phyloP scores from a whole-genome alignment of 1,140 invertebrate genomes.

The Drosophila tani region DNA sequence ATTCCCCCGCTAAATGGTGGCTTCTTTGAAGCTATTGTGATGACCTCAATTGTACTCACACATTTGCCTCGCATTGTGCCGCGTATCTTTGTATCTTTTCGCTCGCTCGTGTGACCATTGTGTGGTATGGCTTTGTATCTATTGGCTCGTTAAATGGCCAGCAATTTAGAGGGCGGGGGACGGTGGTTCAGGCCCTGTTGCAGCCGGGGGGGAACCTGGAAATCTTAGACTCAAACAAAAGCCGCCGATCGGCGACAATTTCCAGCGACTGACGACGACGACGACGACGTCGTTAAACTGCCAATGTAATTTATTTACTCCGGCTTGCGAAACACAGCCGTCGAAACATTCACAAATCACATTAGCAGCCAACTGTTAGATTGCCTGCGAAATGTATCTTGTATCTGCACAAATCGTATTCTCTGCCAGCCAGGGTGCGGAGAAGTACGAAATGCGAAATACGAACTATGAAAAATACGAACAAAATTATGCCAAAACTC shows the following conservation, averaged over 20 bases:
- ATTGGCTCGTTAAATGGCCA: constrained; percentile 53
- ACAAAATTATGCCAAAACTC: constrained; percentile 26
- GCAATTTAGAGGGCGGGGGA: constrained; percentile 8
- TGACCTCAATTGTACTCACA: constrained; percentile 8
- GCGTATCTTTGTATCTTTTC: constrained; percentile 14
- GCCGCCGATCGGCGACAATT: constrained; percentile 69
- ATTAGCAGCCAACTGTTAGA: constrained; percentile 66
- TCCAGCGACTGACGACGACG: constrained; percentile 36
- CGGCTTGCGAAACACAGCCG: constrained; percentile 61
- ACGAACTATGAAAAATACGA: constrained; percentile 27
- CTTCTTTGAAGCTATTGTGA: constrained; percentile 7
- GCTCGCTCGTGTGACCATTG: constrained; percentile 33
- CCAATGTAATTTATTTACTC: constrained; percentile 81
- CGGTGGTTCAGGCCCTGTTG: constrained; percentile 10
- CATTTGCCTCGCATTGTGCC: constrained; percentile 9
- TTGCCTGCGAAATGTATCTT: constrained; percentile 62
- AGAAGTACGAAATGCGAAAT: constrained; percentile 25
- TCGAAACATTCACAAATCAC: constrained; percentile 42
- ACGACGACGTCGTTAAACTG: constrained; percentile 60
- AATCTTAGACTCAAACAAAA: constrained; percentile 65
- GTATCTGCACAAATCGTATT: constrained; percentile 54
- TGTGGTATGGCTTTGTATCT: constrained; percentile 40
- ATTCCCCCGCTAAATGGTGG: neutral
- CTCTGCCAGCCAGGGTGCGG: constrained; percentile 33
- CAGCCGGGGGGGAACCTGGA: constrained; percentile 13